Percentiles rank a stretch among this genome's conserved stretches.
phyloP scores from a whole-genome alignment of 2,113 vertebrate genomes.

The Oncorhynchus keta region DNA sequence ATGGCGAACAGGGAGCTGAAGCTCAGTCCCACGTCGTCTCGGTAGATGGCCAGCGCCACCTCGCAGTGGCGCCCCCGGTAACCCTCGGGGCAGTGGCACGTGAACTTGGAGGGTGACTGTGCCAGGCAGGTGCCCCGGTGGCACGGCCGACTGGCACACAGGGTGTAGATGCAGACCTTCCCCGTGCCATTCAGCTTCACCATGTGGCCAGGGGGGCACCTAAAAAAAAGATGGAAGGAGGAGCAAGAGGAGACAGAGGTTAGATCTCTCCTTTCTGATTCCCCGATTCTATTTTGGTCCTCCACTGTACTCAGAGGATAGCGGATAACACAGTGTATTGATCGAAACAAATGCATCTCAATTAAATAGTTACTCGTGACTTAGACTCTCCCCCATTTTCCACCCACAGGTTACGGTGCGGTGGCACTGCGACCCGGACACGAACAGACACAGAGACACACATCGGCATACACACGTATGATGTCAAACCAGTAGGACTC shows the following conservation, averaged over 20 bases:
- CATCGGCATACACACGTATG: background rate
- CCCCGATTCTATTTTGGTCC: too few relatives aligned
- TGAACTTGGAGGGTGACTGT: conserved; percentile 78
- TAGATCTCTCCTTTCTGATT: too few relatives aligned
- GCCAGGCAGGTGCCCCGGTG: conserved; percentile 81
- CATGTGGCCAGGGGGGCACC: conserved; percentile 84
- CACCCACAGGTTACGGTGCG: too few relatives aligned
- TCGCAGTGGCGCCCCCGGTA: conserved; percentile 82
- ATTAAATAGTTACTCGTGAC: too few relatives aligned
- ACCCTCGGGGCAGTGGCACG: conserved; percentile 80
- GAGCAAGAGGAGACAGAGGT: background rate
- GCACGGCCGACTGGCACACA: conserved; percentile 80
- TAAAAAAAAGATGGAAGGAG: conserved; percentile 42
- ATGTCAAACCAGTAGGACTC: background rate
- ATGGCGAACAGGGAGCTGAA: conserved; percentile 88
- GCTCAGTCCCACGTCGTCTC: conserved; percentile 81
- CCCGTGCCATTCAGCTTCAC: conserved; percentile 76
- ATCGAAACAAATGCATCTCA: too few relatives aligned
- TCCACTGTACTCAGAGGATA: too few relatives aligned
- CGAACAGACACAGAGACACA: background rate
- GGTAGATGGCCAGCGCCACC: conserved; percentile 77
- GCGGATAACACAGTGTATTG: too few relatives aligned
- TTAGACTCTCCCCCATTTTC: too few relatives aligned
- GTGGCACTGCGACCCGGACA: background rate
- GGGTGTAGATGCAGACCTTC: conserved; percentile 79